Evolutionary conservation across 2,888 invertebrate genomes (phyloP).

Genomic region (Rhyacophila evoluta): DNA sequence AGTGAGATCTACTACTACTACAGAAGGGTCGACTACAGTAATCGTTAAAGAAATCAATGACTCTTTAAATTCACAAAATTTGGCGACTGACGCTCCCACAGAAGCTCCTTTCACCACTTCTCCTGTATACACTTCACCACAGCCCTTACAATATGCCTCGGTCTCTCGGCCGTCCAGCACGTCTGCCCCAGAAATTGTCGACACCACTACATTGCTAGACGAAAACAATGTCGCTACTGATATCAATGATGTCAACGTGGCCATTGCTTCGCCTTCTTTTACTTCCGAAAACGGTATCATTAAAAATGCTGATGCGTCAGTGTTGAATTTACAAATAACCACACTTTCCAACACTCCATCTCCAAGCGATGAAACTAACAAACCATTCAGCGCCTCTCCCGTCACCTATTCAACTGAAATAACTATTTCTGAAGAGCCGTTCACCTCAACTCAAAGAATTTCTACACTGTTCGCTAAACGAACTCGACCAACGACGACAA

Average conservation of each 20-base stretch:
- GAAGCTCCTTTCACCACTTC: constrained; percentile 38
- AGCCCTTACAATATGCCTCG: constrained; percentile 37
- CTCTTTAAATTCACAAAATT: not conserved
- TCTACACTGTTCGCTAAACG: constrained; percentile 55
- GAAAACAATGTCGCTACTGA: constrained; percentile 44
- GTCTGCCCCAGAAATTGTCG: constrained; percentile 27
- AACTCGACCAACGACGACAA: constrained; percentile 57
- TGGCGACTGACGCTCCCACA: constrained; percentile 30
- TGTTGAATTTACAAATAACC: constrained; percentile 50
- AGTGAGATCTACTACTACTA: constrained; percentile 50
- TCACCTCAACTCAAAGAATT: constrained; percentile 45
- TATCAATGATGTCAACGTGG: constrained; percentile 48
- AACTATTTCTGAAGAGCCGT: constrained; percentile 53
- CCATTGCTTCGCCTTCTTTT: constrained; percentile 50
- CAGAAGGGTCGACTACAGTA: constrained; percentile 22
- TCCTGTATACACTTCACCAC: not conserved
- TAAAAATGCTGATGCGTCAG: constrained; percentile 46
- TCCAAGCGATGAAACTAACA: constrained; percentile 56
- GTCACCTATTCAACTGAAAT: constrained; percentile 55
- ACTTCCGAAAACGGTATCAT: constrained; percentile 52
- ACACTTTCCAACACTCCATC: constrained; percentile 50
- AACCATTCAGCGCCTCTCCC: constrained; percentile 59
- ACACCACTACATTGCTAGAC: constrained; percentile 40
- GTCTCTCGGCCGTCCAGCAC: constrained; percentile 41
- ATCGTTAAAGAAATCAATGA: constrained; percentile 29